Percentiles rank a stretch among this genome's conserved stretches.
Evolutionary conservation across 2,113 vertebrate species (phyloP).

Genomic region (Sander lucioperca): DNA sequence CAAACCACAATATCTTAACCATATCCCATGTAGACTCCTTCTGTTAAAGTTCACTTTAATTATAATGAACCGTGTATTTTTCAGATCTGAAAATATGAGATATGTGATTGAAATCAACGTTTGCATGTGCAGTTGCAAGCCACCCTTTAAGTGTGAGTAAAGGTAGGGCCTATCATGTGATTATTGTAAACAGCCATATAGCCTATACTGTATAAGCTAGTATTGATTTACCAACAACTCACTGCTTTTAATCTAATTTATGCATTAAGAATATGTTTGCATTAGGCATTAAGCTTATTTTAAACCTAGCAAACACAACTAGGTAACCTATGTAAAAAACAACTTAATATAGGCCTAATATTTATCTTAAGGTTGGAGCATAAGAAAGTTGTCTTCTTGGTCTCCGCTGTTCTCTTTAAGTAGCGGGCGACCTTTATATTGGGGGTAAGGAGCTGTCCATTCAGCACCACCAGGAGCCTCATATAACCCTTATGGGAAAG

Average conservation of each 20-base stretch:
- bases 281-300: background rate
- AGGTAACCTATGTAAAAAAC: too few species aligned
- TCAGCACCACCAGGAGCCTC: slow-evolving; percentile 38
- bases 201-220: too few species aligned
- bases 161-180: too few species aligned
- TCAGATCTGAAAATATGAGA: too few species aligned
- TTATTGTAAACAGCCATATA: too few species aligned
- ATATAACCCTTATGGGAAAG: background rate
- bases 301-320: background rate
- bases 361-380: background rate
- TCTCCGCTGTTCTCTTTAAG: background rate
- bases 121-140: too few species aligned
- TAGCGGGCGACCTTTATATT: slow-evolving; percentile 1
- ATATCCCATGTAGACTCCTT: background rate
- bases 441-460: slow-evolving; percentile 33
- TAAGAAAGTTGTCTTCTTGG: background rate
- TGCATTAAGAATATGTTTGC: background rate
- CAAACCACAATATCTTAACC: background rate
- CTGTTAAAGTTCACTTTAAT: background rate
- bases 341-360: background rate
- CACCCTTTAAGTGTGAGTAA: too few species aligned
- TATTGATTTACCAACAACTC: too few species aligned
- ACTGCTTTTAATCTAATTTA: background rate
- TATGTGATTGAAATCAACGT: too few species aligned
- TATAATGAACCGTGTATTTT: too few species aligned